Evolutionary conservation across 2,888 invertebrate genomes (phyloP).

Genomic region (Callosobruchus maculatus): DNA sequence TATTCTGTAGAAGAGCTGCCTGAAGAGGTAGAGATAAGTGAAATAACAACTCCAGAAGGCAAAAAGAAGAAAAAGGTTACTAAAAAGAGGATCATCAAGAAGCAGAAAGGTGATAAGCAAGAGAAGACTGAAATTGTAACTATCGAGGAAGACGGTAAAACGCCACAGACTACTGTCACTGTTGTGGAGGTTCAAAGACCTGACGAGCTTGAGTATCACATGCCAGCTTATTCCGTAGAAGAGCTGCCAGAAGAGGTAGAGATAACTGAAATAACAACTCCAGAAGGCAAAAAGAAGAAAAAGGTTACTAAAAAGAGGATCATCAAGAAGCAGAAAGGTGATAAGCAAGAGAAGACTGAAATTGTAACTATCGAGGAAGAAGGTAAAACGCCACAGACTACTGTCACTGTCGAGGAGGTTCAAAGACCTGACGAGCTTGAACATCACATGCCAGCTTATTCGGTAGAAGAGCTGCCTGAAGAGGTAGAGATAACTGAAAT

Average conservation of each 20-base stretch:
- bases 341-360: conserved; percentile 40
- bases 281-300: conserved; percentile 30
- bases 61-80: conserved; percentile 64
- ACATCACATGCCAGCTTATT: conserved; percentile 27
- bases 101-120: conserved; percentile 80
- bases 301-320: conserved; percentile 40
- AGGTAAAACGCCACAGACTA: conserved; percentile 43
- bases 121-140: conserved; percentile 52
- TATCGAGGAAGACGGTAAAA: conserved; percentile 36
- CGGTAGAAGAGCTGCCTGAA: conserved; percentile 26
- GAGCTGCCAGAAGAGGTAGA: conserved; percentile 33
- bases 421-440: conserved; percentile 9
- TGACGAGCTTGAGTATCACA: conserved; percentile 24
- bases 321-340: conserved; percentile 41
- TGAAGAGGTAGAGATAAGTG: conserved; percentile 49
- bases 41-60: conserved; percentile 56
- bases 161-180: conserved; percentile 29
- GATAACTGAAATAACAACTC: conserved; percentile 36
- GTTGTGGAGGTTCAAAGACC: conserved; percentile 36
- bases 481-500: conserved; percentile 21
- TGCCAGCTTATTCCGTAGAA: conserved; percentile 34
- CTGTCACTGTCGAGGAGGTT: conserved; percentile 31
- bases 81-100: conserved; percentile 56
- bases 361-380: conserved; percentile 37
- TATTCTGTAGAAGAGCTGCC: conserved; percentile 28